These are phyloP conservation scores for Ischnus inquisitorius DNA, from an alignment of 2,888 invertebrate genomes.

Conservation along the genomic window DNA sequence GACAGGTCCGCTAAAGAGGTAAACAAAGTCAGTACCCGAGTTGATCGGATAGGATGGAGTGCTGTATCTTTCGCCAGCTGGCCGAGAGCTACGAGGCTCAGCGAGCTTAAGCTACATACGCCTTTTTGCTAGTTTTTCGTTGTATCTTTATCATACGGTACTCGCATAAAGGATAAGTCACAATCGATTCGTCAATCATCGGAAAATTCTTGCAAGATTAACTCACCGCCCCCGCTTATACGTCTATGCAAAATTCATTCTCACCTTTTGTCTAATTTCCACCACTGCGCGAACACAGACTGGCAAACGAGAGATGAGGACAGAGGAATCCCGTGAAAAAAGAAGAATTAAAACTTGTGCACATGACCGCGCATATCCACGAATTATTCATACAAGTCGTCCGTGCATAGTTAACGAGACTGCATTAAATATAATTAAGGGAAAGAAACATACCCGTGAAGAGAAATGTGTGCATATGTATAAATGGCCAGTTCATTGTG, in stretches of 20 bases:
- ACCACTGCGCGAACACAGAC: conserved; percentile 2
- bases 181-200: conserved; percentile 5
- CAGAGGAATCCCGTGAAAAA: background rate
- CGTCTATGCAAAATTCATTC: conserved; percentile 24
- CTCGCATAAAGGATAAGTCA: background rate
- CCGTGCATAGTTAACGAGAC: conserved; percentile 59
- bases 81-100: background rate
- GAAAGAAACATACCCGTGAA: conserved; percentile 18
- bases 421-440: conserved; percentile 63
- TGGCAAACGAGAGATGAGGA: conserved; percentile 5
- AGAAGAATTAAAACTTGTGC: conserved; percentile 49
- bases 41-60: conserved; percentile 34
- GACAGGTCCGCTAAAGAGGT: conserved; percentile 30
- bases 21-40: conserved; percentile 24
- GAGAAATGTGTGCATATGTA: background rate
- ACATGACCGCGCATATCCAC: conserved; percentile 52
- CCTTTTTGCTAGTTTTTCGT: background rate
- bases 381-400: conserved; percentile 61
- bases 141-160: background rate
- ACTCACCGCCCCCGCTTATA: background rate
- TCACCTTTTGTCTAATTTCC: conserved; percentile 20
- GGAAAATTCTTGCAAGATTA: conserved; percentile 5
- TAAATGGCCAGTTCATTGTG: conserved; percentile 1
- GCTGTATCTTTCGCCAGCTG: conserved; percentile 11
- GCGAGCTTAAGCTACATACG: background rate